phyloP scores from a whole-genome alignment of 2,888 invertebrate species.

The Camponotus fellah region DNA sequence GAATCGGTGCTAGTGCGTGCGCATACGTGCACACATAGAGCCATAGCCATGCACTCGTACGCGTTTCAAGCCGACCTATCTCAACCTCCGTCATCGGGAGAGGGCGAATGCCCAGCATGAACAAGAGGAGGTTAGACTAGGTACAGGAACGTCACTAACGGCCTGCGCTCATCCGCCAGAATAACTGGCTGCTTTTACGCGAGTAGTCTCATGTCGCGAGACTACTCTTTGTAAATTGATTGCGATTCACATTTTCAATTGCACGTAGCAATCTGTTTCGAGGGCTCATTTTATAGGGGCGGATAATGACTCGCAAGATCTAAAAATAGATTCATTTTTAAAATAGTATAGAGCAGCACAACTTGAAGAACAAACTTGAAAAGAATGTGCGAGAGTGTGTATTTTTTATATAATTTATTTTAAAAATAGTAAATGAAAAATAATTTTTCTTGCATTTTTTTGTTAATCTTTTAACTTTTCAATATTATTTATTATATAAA shows the following conservation, averaged over 20 bases:
- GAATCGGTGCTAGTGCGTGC: constrained; percentile 12
- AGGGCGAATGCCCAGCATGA: constrained; percentile 74
- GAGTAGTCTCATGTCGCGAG: not conserved
- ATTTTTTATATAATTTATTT: not conserved
- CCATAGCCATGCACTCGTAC: constrained; percentile 56
- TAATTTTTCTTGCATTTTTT: not conserved
- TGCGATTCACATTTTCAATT: not conserved
- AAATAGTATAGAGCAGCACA: not conserved
- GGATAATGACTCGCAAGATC: not conserved
- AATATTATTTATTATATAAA: not conserved
- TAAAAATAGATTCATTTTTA: not conserved
- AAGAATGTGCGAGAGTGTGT: not conserved
- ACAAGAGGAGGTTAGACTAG: constrained; percentile 45
- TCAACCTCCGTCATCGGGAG: constrained; percentile 79
- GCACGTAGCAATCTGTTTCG: not conserved
- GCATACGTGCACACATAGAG: constrained; percentile 31
- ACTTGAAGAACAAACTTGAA: not conserved
- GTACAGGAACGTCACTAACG: constrained; percentile 67
- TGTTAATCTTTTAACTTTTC: not conserved
- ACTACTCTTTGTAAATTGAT: not conserved
- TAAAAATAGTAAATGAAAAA: not conserved
- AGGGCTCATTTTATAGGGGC: not conserved
- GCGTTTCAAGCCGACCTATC: constrained; percentile 79
- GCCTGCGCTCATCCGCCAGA: constrained; percentile 23
- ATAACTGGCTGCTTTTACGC: constrained; percentile 31